Evolutionary conservation across 1,140 invertebrate species (phyloP).

Genomic region (Sitobion miscanthi): DNA sequence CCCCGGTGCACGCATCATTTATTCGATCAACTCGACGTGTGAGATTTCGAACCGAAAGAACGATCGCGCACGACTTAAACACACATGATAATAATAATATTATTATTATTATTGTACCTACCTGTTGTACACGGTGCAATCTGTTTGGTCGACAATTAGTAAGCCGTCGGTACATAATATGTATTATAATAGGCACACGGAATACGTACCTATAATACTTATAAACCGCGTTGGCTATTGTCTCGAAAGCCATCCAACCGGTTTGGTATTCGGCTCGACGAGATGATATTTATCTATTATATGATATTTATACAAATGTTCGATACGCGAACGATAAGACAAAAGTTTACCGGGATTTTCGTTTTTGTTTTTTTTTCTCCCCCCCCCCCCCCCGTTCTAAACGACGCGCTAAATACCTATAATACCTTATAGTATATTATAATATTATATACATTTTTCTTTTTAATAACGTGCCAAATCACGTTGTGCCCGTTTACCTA

Average conservation of each 20-base stretch:
- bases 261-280: not conserved
- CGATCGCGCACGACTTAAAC: not conserved
- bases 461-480: not conserved
- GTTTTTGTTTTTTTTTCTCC: not conserved
- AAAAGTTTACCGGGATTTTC: not conserved
- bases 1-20: no score
- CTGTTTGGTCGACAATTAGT: slow-evolving; percentile 11
- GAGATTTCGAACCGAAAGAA: not conserved
- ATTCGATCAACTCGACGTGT: not conserved
- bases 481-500: not conserved
- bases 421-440: not conserved
- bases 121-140: not conserved
- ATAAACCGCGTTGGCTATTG: slow-evolving; percentile 25
- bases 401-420: not conserved
- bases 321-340: not conserved
- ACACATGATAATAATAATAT: not conserved
- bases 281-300: slow-evolving; percentile 25
- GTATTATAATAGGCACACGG: not conserved
- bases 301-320: not conserved
- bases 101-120: not conserved
- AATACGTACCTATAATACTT: not conserved
- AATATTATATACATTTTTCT: not conserved
- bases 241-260: slow-evolving; percentile 19
- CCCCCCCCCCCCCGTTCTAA: not conserved
- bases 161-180: slow-evolving; percentile 4